Percentiles rank a stretch among this genome's conserved stretches.
These are phyloP conservation scores for Zalophus californianus DNA, from an alignment of 2,797 vertebrate genomes.

Conservation along the genomic window DNA sequence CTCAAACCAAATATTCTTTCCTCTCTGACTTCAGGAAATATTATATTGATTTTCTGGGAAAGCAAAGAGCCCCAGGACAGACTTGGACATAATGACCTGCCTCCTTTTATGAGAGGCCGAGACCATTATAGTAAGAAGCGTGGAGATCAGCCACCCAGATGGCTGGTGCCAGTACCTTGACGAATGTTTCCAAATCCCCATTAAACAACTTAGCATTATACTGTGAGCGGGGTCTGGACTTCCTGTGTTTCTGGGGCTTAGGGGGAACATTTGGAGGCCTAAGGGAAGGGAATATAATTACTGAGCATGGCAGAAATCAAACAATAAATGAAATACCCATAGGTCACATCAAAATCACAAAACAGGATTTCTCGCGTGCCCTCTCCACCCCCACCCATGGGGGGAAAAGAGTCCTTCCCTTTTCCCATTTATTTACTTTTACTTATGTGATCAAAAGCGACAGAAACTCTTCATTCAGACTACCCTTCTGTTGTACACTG, in stretches of 20 bases:
- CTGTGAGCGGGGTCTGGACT: conserved; percentile 94
- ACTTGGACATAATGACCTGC: conserved; percentile 88
- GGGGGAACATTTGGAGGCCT: conserved; percentile 95
- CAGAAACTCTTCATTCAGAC: background rate
- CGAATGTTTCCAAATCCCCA: conserved; percentile 97
- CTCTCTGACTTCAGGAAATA: conserved; percentile 90
- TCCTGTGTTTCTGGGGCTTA: conserved; percentile 94
- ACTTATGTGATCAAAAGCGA: background rate
- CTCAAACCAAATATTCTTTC: conserved; percentile 77
- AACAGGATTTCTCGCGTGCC: background rate
- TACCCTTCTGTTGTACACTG: background rate
- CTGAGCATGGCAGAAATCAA: conserved; percentile 85
- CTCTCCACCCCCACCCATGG: background rate
- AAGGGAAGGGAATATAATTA: conserved; percentile 90
- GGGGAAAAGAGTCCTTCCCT: background rate
- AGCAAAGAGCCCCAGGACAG: conserved; percentile 88
- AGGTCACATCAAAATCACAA: conserved; percentile 78
- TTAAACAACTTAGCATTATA: conserved; percentile 98
- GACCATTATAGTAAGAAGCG: conserved; percentile 87
- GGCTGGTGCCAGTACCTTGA: conserved; percentile 93
- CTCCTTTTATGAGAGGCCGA: conserved; percentile 84
- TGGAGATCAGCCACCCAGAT: conserved; percentile 86
- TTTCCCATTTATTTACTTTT: conserved; percentile 27
- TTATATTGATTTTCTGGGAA: conserved; percentile 89
- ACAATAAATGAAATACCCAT: conserved; percentile 80